Percentiles rank a stretch among this genome's conserved stretches.
Conservation (phyloP, 2,888 invertebrate species). For the Ecliptopera silaceata region DNA sequence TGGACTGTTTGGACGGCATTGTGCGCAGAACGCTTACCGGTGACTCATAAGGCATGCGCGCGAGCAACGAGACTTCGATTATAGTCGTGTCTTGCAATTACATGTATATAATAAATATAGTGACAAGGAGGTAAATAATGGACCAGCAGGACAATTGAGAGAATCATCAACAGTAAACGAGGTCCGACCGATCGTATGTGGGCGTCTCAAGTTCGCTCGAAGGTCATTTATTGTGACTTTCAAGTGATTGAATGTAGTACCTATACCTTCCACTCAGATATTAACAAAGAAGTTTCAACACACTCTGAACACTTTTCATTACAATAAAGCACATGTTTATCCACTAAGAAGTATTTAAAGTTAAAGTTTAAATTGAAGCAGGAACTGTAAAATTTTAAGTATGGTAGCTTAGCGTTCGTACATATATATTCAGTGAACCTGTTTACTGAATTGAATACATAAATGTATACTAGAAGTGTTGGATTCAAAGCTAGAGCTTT, state of each 20-base stretch:
- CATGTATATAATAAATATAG: slow-evolving; percentile 66
- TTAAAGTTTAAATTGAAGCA: too few species aligned
- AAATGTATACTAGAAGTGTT: too few species aligned
- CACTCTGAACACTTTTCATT: neutral
- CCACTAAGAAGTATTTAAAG: neutral
- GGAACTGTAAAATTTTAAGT: too few species aligned
- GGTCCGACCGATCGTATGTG: slow-evolving; percentile 59
- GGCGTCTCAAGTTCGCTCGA: slow-evolving; percentile 66
- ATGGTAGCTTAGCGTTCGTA: too few species aligned
- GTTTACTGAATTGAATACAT: too few species aligned
- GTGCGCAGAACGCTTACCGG: slow-evolving; percentile 74
- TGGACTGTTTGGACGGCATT: slow-evolving; percentile 75
- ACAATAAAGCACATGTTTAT: neutral
- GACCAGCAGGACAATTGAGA: slow-evolving; percentile 49
- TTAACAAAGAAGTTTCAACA: neutral
- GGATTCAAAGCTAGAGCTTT: too few species aligned
- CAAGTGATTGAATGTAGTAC: neutral
- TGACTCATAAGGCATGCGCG: slow-evolving; percentile 78
- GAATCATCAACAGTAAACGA: slow-evolving; percentile 68
- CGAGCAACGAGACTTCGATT: slow-evolving; percentile 71
- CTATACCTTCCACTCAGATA: neutral
- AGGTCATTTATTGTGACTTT: slow-evolving; percentile 49
- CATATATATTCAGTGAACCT: too few species aligned
- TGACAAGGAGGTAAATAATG: slow-evolving; percentile 77
- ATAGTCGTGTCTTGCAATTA: slow-evolving; percentile 72